Conservation (phyloP, 2,888 invertebrate genomes). For the Tholera decimalis region DNA sequence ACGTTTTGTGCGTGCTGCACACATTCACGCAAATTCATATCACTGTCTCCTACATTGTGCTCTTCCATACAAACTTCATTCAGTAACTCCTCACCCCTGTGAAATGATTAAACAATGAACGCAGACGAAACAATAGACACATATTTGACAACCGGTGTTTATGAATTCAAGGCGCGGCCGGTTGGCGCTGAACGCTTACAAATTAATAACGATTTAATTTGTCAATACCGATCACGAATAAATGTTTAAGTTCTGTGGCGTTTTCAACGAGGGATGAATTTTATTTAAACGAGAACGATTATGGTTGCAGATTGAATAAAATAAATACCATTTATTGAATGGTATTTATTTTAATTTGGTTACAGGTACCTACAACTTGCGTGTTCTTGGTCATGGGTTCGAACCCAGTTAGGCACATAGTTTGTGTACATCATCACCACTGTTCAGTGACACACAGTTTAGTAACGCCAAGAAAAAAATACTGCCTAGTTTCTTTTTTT, state of each 20-base stretch:
- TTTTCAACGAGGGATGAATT: slow-evolving; percentile 30
- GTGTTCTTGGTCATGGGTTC: too few species aligned
- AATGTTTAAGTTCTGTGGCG: slow-evolving; percentile 42
- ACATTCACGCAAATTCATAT: too few species aligned
- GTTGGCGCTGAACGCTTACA: slow-evolving; percentile 32
- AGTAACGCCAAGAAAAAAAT: too few species aligned
- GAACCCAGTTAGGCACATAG: too few species aligned
- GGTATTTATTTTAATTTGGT: too few species aligned
- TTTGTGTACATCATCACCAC: too few species aligned
- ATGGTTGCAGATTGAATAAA: slow-evolving; percentile 15
- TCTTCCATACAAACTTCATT: neutral
- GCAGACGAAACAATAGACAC: slow-evolving; percentile 41
- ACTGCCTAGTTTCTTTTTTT: too few species aligned
- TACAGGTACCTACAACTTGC: too few species aligned
- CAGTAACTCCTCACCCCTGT: neutral
- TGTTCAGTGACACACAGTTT: too few species aligned
- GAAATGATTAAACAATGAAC: slow-evolving; percentile 37
- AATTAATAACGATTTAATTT: slow-evolving; percentile 65
- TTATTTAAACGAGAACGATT: slow-evolving; percentile 42
- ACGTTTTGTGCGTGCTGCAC: too few species aligned
- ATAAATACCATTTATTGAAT: slow-evolving; percentile 1
- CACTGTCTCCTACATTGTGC: neutral
- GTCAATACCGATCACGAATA: slow-evolving; percentile 47
- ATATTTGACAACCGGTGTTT: slow-evolving; percentile 53
- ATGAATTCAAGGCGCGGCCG: slow-evolving; percentile 56